Conservation (phyloP, 2,113 vertebrate genomes). For the Nycticebus coucang region DNA sequence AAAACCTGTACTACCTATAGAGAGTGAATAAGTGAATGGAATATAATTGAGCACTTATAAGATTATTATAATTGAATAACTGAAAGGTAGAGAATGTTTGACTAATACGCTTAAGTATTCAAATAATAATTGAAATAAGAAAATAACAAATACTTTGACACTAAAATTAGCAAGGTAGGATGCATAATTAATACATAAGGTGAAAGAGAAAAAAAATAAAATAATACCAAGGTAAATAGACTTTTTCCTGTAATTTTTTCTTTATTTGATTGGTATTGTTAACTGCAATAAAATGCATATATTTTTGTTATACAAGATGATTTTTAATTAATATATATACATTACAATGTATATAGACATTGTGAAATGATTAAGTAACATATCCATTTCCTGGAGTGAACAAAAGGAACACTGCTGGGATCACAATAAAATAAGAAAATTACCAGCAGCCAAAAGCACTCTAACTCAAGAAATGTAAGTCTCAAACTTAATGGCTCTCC, state of each 20-base stretch:
- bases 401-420: not conserved
- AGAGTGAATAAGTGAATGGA: not conserved
- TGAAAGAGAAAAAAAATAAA: not conserved
- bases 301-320: not conserved
- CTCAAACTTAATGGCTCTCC: not conserved
- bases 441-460: not conserved
- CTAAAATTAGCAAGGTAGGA: not conserved
- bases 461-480: not conserved
- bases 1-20: not conserved
- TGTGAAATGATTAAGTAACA: not conserved
- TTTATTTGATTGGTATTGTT: not conserved
- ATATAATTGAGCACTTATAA: not conserved
- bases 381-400: not conserved
- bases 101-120: not conserved
- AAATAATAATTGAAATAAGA: not conserved
- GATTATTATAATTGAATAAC: not conserved
- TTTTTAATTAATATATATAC: not conserved
- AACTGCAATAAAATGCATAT: not conserved
- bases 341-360: not conserved
- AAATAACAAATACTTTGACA: not conserved
- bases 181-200: not conserved
- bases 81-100: not conserved
- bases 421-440: not conserved
- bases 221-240: not conserved
- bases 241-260: not conserved